Evolutionary conservation across 2,888 invertebrate genomes (phyloP).

Genomic region (Chrysolina haemoptera): DNA sequence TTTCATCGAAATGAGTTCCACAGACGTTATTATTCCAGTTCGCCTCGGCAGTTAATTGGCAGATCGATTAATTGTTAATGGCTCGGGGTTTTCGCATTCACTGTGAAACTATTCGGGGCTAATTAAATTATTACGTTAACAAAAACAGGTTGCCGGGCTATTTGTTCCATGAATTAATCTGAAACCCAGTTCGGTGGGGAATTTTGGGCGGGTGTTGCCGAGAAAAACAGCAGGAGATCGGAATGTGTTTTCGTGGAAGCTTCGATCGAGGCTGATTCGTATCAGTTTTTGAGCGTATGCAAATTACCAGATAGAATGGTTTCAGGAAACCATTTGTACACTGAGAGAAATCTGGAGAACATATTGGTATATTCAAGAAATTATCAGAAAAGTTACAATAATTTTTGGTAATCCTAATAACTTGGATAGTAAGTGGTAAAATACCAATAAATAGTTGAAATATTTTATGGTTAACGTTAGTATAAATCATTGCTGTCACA

Average conservation of each 20-base stretch:
- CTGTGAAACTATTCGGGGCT: slow-evolving; percentile 44
- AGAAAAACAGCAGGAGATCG: neutral
- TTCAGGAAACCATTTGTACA: neutral
- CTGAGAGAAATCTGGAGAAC: too few relatives aligned
- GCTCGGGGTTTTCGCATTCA: slow-evolving; percentile 40
- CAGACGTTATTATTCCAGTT: slow-evolving; percentile 14
- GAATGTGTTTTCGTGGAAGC: neutral
- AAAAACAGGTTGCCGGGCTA: slow-evolving; percentile 33
- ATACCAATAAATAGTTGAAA: too few relatives aligned
- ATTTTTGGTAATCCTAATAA: too few relatives aligned
- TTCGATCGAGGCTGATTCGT: neutral
- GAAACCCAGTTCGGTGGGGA: neutral
- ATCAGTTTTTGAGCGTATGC: neutral
- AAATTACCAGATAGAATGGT: neutral
- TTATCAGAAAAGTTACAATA: too few relatives aligned
- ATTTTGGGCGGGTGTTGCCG: neutral
- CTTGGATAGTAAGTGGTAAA: too few relatives aligned
- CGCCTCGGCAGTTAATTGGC: slow-evolving; percentile 24
- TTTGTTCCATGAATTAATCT: slow-evolving; percentile 31
- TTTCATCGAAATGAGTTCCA: neutral
- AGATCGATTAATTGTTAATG: slow-evolving; percentile 45
- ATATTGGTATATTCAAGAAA: too few relatives aligned
- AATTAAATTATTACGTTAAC: slow-evolving; percentile 39
- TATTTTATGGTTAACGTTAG: too few relatives aligned
- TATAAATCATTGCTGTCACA: too few relatives aligned